Evolutionary conservation across 2,797 vertebrate genomes (phyloP).

Genomic region (Huso huso): DNA sequence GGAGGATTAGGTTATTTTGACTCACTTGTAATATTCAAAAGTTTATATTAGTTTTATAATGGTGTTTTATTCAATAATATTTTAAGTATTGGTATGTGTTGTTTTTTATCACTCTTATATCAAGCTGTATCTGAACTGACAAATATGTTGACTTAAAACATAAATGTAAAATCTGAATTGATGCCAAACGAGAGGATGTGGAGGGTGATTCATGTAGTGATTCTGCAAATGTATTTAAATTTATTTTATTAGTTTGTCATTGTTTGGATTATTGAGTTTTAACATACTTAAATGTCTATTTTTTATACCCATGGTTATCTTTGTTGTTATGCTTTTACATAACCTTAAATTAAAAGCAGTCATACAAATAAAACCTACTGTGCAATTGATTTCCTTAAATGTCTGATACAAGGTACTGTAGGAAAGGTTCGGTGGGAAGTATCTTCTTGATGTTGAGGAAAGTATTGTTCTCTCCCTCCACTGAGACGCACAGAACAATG

Average conservation of each 20-base stretch:
- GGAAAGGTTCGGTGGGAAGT: too few relatives aligned
- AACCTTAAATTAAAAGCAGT: slow-evolving; percentile 13
- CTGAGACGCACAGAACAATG: too few relatives aligned
- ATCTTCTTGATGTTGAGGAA: too few relatives aligned
- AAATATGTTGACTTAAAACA: slow-evolving; percentile 1
- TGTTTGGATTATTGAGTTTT: neutral
- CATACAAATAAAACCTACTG: too few relatives aligned
- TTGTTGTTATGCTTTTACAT: slow-evolving; percentile 2
- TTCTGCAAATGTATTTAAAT: slow-evolving; percentile 4
- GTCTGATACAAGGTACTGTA: too few relatives aligned
- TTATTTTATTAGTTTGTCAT: slow-evolving; percentile 12
- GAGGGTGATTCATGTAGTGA: neutral
- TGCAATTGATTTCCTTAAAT: too few relatives aligned
- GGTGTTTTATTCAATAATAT: too few relatives aligned
- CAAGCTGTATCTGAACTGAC: neutral
- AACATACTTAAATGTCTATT: slow-evolving; percentile 10
- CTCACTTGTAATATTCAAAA: neutral
- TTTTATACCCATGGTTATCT: slow-evolving; percentile 18
- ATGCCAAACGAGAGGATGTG: neutral
- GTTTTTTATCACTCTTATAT: neutral
- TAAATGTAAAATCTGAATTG: neutral
- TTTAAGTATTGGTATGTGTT: slow-evolving; percentile 1
- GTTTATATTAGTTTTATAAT: too few relatives aligned
- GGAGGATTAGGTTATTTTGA: neutral
- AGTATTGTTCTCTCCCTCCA: too few relatives aligned